Base-by-base conservation (phyloP, 2,888 invertebrate genomes). In the Mythimna albipuncta region DNA sequence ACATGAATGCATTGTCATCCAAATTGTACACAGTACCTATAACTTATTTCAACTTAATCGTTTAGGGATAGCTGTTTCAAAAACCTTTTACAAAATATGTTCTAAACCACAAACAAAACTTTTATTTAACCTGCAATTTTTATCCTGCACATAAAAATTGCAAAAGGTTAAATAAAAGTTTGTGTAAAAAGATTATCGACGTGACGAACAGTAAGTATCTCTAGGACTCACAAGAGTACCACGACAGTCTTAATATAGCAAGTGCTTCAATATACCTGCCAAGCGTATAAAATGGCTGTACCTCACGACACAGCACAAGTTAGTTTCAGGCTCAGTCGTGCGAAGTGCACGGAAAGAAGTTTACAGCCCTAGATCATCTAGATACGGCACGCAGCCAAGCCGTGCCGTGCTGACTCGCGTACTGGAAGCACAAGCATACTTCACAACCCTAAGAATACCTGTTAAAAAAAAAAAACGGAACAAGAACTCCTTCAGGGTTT, bases 381-480 rank as follows among this genome's bases (percentile, higher is more conserved):
- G 93, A 93, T 93, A 92, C 72, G 83, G 85, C 93, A 93, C 88
- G 86, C 83, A 67, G 72, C 21, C 59, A 32, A 67, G 59, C 21
- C 63, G 41, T 67, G 59, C 64, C 63, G 55, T 55, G 77, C 85
- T 85, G 81, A 81, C 85, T 80, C 61, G 80, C 81, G 35, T 68
- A 78, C 83, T 83, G 72, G 76, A 83, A 85, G 77, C 75, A 79
- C 69, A 76, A 87, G 84, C 55, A 74, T 79, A 75, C 85, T 85
- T 82, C 73, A 80, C 79, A 54, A 57, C 21, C 44, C 16, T 13
- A 59, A 50, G 79, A 68, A 72, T 54, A 79, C 75, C 69, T 83
- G 67, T 50, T 44, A 73, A 64, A 64, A 52, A 47, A 52, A 47
- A 47, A 47, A 47, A 47, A 47, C 47, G 44, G 64, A 57, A 66